Percentiles rank a stretch among this genome's conserved stretches.
Evolutionary conservation across 1,140 invertebrate species (phyloP).

Genomic region (Leptinotarsa undecemlineata): DNA sequence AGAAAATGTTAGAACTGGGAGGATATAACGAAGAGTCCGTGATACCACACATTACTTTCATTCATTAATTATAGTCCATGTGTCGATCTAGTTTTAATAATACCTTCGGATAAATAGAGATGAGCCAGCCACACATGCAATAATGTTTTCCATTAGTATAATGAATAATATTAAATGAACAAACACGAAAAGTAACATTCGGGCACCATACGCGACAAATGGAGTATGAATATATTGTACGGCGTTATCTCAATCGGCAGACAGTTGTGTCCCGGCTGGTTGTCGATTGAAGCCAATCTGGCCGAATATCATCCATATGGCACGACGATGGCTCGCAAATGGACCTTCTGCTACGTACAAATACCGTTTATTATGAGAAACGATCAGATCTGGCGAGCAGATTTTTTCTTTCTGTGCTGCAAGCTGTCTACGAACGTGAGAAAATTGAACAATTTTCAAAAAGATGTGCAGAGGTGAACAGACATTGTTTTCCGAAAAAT

Average conservation of each 20-base stretch:
- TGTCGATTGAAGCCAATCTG: conserved; percentile 25
- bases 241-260: conserved; percentile 29
- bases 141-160: conserved; percentile 26
- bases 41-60: neutral
- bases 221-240: conserved; percentile 28
- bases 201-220: conserved; percentile 30
- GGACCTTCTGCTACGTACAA: conserved; percentile 21
- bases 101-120: conserved; percentile 17
- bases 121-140: conserved; percentile 22
- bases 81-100: conserved; percentile 5
- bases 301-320: conserved; percentile 30
- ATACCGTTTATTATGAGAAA: conserved; percentile 27
- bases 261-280: conserved; percentile 28
- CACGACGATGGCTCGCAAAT: conserved; percentile 27
- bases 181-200: conserved; percentile 33
- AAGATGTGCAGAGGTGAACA: too few species aligned
- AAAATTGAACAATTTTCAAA: neutral
- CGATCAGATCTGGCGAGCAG: conserved; percentile 9
- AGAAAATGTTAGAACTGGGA: neutral
- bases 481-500: too few species aligned
- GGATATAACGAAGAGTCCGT: neutral
- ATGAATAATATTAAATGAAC: conserved; percentile 30
- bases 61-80: conserved; percentile 12
- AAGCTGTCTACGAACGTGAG: neutral
- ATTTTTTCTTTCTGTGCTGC: neutral